Base-by-base conservation (phyloP, 2,113 vertebrate genomes). In the Ailurus styani region DNA sequence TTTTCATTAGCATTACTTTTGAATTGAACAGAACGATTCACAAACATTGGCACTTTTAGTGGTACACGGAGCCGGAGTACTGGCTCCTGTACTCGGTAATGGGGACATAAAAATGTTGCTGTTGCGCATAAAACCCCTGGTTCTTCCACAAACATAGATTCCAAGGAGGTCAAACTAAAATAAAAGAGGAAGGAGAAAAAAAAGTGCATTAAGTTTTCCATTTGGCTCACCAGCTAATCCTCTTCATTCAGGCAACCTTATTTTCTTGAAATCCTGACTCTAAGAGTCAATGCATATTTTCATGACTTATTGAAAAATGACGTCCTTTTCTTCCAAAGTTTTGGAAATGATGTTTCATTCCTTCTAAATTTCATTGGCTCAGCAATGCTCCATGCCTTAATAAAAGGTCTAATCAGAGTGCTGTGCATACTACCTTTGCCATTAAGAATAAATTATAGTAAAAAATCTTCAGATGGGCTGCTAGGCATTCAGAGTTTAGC, bases 211-310 rank as follows among this genome's bases (percentile, higher is more conserved):
- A 87, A 12, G 66, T 31, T 94, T 79, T 68, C 79, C 81, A 75
- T 64, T 92, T 68, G n/a, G 27, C 18, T 93, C 31, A 73, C 47
- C 52, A 93, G 47, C 47, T 75, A 75, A 87, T 68, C 54, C 40
- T 97, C 47, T 97, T 96, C 92, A 87, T 68, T 55, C n/a, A 68
- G 20, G 12, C 15, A 64, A 82, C 55, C 6, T 95, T 86, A 96
- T 92, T 95, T 96, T 40, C 47, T 84, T 95, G 31, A 91, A 68
- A 60, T 54, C 14, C 40, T 78, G n/a, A 78, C 68, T 90, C 54
- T 62, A 73, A 84, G 34, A 85, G 54, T 90, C 37, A 81, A 68
- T 66, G 83, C 29, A 66, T 73, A 72, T 96, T 96, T 95, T 97
- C 23, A 60, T 97, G 57, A 90, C 37, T 77, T 93, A 50, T 83